Base-by-base conservation (phyloP, 1,140 invertebrate genomes). In the Zaprionus lachaisei region DNA sequence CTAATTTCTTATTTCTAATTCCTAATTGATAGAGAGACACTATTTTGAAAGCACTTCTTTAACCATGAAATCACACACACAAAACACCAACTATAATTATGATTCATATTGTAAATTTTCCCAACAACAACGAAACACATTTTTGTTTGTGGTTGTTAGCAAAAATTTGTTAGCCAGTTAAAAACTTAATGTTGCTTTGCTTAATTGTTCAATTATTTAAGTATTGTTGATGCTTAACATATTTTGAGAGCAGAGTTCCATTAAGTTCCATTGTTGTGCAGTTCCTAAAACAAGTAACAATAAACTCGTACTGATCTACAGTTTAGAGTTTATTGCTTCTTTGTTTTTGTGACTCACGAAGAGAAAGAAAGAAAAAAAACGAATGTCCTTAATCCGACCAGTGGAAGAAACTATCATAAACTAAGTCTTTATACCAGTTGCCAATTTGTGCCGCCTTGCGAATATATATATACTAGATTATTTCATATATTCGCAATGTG, bases 371-470 rank as follows among this genome's bases (percentile, higher is more conserved):
- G 14, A 41, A 17, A 2, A 9, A 20, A 47, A 28, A 70, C 65
- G 17, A 60, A 71, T 73, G 34, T 78, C 62, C 65, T 75, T 70
- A 76, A 70, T 73, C 69, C 74, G 81, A 90, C 84, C 84, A 87
- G 84, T 87, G 84, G 57, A 76, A 74, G 62, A 80, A 41, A 38
- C 34, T 70, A 63, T 58, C 12, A 34, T 51, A 20, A 49, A 54
- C 28, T 67, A 77, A 67, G 60, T 34, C n/a, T 68, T 54, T 69
- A 57, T 54, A 70, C 26, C 47, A 38, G 72, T 57, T 55, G 66
- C 55, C 31, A 89, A 89, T 89, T 84, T 68, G 66, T 89, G 81
- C n/a, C 28, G 62, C 47, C 73, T 90, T 89, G 85, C 31, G 61
- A 63, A 74, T 63, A 17, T 51, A 34, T 49, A 49, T 49, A 49